Percentiles rank a stretch among this genome's conserved stretches.
These are phyloP conservation scores for Ctenicera cuprea DNA, from an alignment of 2,888 invertebrate genomes.

Conservation along the genomic window DNA sequence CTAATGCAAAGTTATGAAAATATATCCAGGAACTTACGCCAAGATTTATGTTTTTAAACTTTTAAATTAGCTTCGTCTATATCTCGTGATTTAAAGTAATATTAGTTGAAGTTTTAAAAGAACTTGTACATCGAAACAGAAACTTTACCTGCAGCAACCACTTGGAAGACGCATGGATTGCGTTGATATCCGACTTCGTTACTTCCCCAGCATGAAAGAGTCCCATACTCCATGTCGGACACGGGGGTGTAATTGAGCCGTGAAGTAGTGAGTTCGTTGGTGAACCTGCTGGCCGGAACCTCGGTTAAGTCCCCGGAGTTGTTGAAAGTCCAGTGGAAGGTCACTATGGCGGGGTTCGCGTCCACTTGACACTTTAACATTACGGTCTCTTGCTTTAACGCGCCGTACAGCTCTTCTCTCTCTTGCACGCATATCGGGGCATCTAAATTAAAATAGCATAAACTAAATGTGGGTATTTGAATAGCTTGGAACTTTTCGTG, in stretches of 20 bases:
- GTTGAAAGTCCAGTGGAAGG: slow-evolving; percentile 95
- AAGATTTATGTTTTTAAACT: slow-evolving; percentile 1
- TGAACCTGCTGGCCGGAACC: slow-evolving; percentile 81
- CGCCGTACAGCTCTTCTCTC: slow-evolving; percentile 88
- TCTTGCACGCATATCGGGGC: slow-evolving; percentile 87
- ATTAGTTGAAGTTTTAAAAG: background rate
- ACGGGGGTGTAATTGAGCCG: slow-evolving; percentile 90
- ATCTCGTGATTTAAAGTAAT: background rate
- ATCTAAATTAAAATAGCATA: slow-evolving; percentile 72
- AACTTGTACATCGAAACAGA: background rate
- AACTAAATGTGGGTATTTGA: background rate
- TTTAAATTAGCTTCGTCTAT: background rate
- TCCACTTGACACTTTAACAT: slow-evolving; percentile 90
- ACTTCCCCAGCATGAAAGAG: slow-evolving; percentile 89
- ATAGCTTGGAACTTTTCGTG: background rate
- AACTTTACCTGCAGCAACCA: slow-evolving; percentile 85
- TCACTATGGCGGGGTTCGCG: slow-evolving; percentile 89
- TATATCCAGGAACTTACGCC: background rate
- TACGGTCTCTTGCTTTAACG: slow-evolving; percentile 92
- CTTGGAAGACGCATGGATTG: slow-evolving; percentile 90
- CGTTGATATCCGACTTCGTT: slow-evolving; percentile 90
- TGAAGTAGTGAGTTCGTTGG: slow-evolving; percentile 81
- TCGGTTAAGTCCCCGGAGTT: slow-evolving; percentile 91
- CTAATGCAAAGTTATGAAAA: slow-evolving; percentile 29
- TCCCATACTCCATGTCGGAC: slow-evolving; percentile 92